Conservation (phyloP, 2,113 vertebrate species). For the Urocolius indicus region DNA sequence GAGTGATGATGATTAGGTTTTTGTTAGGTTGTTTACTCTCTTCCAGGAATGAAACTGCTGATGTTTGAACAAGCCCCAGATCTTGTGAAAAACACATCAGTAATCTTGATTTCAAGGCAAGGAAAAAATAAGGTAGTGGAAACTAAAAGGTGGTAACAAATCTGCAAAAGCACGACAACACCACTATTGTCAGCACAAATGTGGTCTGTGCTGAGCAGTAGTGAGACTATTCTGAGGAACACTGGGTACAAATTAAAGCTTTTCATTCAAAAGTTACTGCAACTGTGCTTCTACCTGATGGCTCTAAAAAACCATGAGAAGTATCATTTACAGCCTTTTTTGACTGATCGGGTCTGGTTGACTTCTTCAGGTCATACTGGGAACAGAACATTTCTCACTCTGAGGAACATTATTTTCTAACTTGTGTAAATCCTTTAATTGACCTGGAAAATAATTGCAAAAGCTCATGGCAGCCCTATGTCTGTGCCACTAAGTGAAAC, state of each 20-base stretch:
- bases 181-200: background rate
- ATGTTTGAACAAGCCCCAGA: background rate
- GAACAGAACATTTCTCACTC: background rate
- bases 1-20: background rate
- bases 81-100: background rate
- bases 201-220: background rate
- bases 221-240: background rate
- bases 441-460: slow-evolving; percentile 6
- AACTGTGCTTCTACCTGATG: background rate
- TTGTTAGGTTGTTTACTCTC: background rate
- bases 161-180: background rate
- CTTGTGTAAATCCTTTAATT: background rate
- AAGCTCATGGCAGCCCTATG: background rate
- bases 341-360: background rate
- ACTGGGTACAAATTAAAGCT: background rate
- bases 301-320: rapidly evolving
- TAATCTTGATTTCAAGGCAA: background rate
- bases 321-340: background rate
- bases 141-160: background rate
- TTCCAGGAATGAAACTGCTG: background rate
- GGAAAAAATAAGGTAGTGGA: background rate
- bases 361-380: background rate
- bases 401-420: background rate
- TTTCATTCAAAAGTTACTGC: background rate
- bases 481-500: background rate